Percentiles rank a stretch among this genome's conserved stretches.
These are phyloP conservation scores for Acipenser oxyrinchus DNA, from an alignment of 2,797 vertebrate species.

Conservation along the genomic window DNA sequence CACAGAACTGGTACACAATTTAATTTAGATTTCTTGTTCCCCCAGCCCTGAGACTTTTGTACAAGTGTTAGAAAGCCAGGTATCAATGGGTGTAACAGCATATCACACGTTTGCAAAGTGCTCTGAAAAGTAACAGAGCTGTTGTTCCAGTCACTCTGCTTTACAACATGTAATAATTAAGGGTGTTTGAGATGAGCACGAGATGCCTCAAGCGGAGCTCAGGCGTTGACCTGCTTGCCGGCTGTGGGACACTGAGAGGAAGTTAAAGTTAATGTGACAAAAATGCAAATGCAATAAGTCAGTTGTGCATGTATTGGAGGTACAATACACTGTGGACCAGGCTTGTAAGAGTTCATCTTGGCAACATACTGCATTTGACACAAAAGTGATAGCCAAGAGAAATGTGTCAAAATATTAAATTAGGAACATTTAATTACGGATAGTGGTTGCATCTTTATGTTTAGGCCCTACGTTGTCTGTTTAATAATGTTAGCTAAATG, in stretches of 20 bases:
- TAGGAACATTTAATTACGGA: too few species aligned
- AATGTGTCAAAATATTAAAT: too few species aligned
- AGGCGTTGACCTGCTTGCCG: background rate
- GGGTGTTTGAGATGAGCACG: constrained; percentile 4
- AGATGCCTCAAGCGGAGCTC: background rate
- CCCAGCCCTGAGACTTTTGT: background rate
- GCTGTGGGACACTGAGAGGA: constrained; percentile 13
- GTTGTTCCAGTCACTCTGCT: background rate
- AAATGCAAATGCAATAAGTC: constrained; percentile 16
- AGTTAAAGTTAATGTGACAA: constrained; percentile 20
- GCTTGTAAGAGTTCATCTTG: too few species aligned
- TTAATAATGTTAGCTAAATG: too few species aligned
- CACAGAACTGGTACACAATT: background rate
- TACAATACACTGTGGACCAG: background rate
- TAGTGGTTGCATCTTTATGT: too few species aligned
- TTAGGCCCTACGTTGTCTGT: too few species aligned
- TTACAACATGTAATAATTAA: constrained; percentile 4
- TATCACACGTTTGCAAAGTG: background rate
- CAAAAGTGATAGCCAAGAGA: too few species aligned
- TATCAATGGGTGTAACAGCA: constrained; percentile 4
- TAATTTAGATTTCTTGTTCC: background rate
- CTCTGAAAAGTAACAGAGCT: background rate
- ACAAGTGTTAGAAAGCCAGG: background rate
- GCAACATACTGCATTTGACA: too few species aligned
- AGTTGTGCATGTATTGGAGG: constrained; percentile 6